Percentiles rank a stretch among this genome's conserved stretches.
Evolutionary conservation across 1,140 invertebrate species (phyloP).

Genomic region (Anthonomus grandis): DNA sequence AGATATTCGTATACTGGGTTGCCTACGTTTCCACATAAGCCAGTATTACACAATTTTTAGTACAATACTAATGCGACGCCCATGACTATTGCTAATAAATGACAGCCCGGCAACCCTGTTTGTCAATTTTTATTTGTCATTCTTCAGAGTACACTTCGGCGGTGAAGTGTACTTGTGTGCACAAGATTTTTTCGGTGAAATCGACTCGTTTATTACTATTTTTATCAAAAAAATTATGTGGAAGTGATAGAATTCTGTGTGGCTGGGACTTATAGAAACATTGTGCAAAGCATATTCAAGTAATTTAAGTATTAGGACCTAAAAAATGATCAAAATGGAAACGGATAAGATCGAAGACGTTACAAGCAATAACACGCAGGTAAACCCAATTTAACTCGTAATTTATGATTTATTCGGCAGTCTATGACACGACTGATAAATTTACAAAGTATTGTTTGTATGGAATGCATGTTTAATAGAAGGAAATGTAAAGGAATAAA

Average conservation of each 20-base stretch:
- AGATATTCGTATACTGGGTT: too few species aligned
- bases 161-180: too few species aligned
- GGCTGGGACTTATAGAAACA: slow-evolving; percentile 7
- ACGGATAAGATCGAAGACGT: slow-evolving; percentile 64
- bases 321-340: slow-evolving; percentile 61
- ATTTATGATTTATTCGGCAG: not conserved
- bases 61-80: too few species aligned
- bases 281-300: slow-evolving; percentile 14
- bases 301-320: slow-evolving; percentile 9
- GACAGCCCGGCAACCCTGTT: too few species aligned
- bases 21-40: too few species aligned
- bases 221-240: slow-evolving; percentile 26
- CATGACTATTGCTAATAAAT: too few species aligned
- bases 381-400: slow-evolving; percentile 38
- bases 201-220: slow-evolving; percentile 15
- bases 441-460: not conserved
- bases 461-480: not conserved
- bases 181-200: slow-evolving; percentile 20
- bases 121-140: too few species aligned
- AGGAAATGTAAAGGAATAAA: slow-evolving; percentile 5
- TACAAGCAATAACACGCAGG: slow-evolving; percentile 56
- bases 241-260: slow-evolving; percentile 25
- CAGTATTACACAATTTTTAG: too few species aligned
- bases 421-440: not conserved
- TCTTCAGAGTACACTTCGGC: too few species aligned